These are phyloP conservation scores for Theonella swinhoei DNA, from an alignment of 37 sponge, comb jelly and placozoan genomes.

Conservation along the genomic window DNA sequence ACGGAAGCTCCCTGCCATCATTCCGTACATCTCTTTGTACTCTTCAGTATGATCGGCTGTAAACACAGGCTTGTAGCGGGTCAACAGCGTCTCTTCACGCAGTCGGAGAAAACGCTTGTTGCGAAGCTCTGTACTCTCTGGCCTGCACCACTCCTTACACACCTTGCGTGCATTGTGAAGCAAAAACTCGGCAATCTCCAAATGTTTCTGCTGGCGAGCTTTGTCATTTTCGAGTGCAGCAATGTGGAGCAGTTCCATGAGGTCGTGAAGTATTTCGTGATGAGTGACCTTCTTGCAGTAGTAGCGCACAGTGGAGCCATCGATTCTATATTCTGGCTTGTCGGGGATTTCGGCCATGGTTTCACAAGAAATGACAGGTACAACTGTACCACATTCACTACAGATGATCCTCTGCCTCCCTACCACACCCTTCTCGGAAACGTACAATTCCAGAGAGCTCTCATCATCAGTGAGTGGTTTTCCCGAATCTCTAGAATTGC, in stretches of 20 bases:
- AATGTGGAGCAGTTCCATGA: constrained; percentile 72
- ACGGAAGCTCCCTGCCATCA: constrained; percentile 49
- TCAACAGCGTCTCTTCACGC: constrained; percentile 46
- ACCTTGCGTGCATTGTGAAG: constrained; percentile 57
- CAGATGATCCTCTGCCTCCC: constrained; percentile 50
- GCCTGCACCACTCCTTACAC: constrained; percentile 75
- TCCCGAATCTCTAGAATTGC: constrained; percentile 30
- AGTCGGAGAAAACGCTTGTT: constrained; percentile 48
- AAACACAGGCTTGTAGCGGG: constrained; percentile 29
- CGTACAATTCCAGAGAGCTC: constrained; percentile 33
- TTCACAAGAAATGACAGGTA: constrained; percentile 17
- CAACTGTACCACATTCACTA: constrained; percentile 13
- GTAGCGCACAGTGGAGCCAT: constrained; percentile 23
- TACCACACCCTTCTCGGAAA: constrained; percentile 42
- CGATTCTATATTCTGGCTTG: constrained; percentile 25
- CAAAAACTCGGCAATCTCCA: constrained; percentile 60
- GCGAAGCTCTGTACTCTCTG: constrained; percentile 55
- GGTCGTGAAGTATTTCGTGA: constrained; percentile 63
- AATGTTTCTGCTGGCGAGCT: constrained; percentile 19
- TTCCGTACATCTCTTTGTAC: constrained; percentile 73
- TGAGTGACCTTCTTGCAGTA: constrained; percentile 56
- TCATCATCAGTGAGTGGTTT: neutral
- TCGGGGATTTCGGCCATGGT: constrained; percentile 14
- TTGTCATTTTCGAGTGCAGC: constrained; percentile 56
- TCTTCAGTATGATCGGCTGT: constrained; percentile 27